Conservation (phyloP, 2,113 vertebrate genomes). For the Microcebus tavaratra region DNA sequence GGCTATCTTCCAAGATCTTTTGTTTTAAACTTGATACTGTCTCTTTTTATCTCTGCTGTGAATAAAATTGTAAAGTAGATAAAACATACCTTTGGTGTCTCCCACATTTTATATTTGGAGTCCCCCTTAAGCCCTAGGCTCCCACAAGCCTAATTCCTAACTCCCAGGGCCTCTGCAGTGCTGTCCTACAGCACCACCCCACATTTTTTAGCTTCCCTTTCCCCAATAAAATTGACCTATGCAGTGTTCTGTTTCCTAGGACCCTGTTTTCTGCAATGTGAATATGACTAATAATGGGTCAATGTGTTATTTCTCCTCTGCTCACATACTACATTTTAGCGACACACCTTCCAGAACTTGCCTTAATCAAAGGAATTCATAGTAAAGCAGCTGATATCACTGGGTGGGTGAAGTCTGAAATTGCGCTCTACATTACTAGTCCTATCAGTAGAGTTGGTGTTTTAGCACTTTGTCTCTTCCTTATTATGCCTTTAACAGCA, state of each 20-base stretch:
- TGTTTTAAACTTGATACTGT: neutral
- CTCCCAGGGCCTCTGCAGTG: neutral
- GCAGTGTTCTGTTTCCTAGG: neutral
- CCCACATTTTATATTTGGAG: neutral
- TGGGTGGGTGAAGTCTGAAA: neutral
- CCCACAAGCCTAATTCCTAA: neutral
- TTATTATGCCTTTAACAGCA: conserved; percentile 6
- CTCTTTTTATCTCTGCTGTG: conserved; percentile 25
- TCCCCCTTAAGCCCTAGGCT: neutral
- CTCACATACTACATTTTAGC: neutral
- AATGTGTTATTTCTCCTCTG: neutral
- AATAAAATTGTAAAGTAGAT: conserved; percentile 34
- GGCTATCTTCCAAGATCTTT: neutral
- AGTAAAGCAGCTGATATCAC: neutral
- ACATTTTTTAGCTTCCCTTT: neutral
- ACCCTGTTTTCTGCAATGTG: neutral
- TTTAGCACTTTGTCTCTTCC: neutral
- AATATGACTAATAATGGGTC: neutral
- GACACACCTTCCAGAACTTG: neutral
- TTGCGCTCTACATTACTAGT: neutral
- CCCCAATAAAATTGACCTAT: neutral
- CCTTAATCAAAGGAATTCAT: neutral
- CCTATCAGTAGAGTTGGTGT: neutral
- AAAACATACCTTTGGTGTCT: neutral
- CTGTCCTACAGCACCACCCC: neutral